Percentiles rank a stretch among this genome's conserved stretches.
Conservation (phyloP, 2,797 vertebrate species). For the Argyrosomus regius region DNA sequence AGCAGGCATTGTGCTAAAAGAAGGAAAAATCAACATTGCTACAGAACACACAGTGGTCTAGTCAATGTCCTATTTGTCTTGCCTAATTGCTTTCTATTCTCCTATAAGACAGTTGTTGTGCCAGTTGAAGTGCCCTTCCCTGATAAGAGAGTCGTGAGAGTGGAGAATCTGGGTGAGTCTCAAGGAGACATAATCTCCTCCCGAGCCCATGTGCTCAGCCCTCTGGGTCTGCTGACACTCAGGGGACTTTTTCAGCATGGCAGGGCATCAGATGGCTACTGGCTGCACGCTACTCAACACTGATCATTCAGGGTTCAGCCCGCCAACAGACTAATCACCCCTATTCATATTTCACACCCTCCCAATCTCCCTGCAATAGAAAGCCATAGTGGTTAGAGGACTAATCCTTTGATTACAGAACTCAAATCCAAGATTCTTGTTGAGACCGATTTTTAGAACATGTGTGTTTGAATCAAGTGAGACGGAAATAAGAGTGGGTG, state of each 20-base stretch:
- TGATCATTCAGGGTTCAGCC: constrained; percentile 51
- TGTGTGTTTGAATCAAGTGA: constrained; percentile 4
- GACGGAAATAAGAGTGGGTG: neutral
- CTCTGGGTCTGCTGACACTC: constrained; percentile 56
- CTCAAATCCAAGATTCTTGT: constrained; percentile 58
- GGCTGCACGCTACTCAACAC: constrained; percentile 41
- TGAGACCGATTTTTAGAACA: constrained; percentile 51
- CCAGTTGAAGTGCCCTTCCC: constrained; percentile 51
- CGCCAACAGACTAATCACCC: constrained; percentile 61
- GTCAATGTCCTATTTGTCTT: constrained; percentile 54
- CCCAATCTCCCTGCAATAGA: constrained; percentile 35
- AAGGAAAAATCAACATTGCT: neutral
- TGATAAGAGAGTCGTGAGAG: constrained; percentile 76
- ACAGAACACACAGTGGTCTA: constrained; percentile 7
- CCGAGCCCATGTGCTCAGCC: constrained; percentile 26
- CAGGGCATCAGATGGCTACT: constrained; percentile 63
- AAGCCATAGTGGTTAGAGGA: constrained; percentile 30
- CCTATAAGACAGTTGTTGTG: constrained; percentile 38
- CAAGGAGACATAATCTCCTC: constrained; percentile 69
- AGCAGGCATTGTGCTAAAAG: constrained; percentile 27
- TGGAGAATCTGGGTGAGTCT: constrained; percentile 64
- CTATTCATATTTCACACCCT: constrained; percentile 72
- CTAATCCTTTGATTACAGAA: constrained; percentile 71
- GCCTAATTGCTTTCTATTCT: constrained; percentile 61
- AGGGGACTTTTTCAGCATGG: constrained; percentile 52